Evolutionary conservation across 2,113 vertebrate species (phyloP).

Genomic region (Malurus elegans): DNA sequence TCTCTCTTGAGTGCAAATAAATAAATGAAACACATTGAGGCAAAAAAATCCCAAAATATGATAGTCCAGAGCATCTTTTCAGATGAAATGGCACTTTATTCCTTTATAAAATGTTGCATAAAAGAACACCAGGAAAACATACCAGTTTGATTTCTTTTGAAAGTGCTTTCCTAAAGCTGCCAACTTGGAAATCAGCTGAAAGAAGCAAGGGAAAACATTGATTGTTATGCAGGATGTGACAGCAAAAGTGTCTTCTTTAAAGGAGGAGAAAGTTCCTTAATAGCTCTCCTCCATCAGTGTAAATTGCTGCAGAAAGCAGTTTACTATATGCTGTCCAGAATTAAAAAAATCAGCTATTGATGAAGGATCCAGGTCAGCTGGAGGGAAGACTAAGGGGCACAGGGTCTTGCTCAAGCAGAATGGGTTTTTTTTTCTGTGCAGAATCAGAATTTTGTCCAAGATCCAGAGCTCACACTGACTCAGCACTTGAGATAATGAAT

Average conservation of each 20-base stretch:
- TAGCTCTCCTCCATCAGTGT: neutral
- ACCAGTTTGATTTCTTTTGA: constrained; percentile 14
- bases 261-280: neutral
- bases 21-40: constrained; percentile 14
- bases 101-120: neutral
- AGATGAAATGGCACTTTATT: constrained; percentile 1
- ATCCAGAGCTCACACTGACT: constrained; percentile 3
- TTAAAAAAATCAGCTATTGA: constrained; percentile 23
- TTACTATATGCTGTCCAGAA: neutral
- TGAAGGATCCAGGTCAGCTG: neutral
- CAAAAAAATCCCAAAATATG: neutral
- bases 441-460: neutral
- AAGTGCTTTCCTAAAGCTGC: neutral
- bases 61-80: neutral
- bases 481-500: constrained; percentile 52
- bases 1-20: constrained; percentile 1
- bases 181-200: constrained; percentile 5
- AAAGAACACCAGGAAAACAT: neutral
- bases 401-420: neutral
- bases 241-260: constrained; percentile 22
- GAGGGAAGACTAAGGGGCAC: neutral
- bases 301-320: constrained; percentile 4
- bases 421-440: neutral
- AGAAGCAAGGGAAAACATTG: constrained; percentile 24
- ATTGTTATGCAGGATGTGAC: constrained; percentile 5